Base-by-base conservation (phyloP, 2,797 vertebrate genomes). In the Alcedo quadribrachys region DNA sequence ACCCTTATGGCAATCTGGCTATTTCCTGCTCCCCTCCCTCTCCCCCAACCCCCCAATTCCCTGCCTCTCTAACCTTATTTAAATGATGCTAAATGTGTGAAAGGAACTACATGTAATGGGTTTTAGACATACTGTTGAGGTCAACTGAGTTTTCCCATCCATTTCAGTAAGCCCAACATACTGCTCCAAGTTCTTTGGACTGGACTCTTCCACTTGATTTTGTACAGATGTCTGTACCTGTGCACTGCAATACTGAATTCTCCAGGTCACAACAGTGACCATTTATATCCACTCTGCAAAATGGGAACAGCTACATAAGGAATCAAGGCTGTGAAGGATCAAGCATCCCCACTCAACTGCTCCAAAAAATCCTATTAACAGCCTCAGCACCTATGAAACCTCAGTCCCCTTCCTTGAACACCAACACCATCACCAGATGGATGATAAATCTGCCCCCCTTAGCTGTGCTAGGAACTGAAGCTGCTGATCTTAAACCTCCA, bases 1-100 rank as follows among this genome's bases (percentile, higher is more conserved):
- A 42, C 22, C 33, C 22, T 48, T 27, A 32, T 0, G 2, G 76
- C 0, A 1, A 32, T 21, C n/a, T 9, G 8, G 11, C 2, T 60
- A 3, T 50, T 17, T 50, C 48, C 48, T 27, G 48, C 48, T 50
- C 8, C 48, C 2, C 8, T 9, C 18, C 9, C 11, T 40, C 37
- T 40, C 7, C n/a, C 8, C 17, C 37, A 6, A 7, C 11, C 27
- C 32, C 35, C 33, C 21, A 66, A 90, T 22, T 90, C 43, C 48
- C 35, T 73, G 51, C 15, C 55, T 30, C 40, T 63, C 54, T 53
- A 66, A 62, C 32, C 15, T 74, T 14, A 80, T 15, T 63, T 63
- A 91, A 66, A 67, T 12, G 16, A 7, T 54, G 22, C 33, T 57
- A 60, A 73, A 35, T 43, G 20, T 20, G 32, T 62, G 62, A 45